phyloP scores from a whole-genome alignment of 30 jellyfish, hydroid and myxozoan genomes.

The Turritopsis rubra region DNA sequence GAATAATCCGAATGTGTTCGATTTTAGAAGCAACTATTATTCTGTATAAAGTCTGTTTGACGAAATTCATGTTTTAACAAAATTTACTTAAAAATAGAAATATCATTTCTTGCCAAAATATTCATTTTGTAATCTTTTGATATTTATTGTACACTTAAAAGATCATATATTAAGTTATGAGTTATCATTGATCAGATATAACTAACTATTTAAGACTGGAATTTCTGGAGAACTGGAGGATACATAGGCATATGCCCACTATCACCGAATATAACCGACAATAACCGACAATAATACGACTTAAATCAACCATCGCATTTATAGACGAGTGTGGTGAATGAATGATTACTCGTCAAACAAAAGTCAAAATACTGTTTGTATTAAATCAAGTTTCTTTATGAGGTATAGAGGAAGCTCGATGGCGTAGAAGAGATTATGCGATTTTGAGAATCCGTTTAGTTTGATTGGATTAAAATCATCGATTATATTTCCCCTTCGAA shows the following conservation, averaged over 20 bases:
- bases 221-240: background rate
- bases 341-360: background rate
- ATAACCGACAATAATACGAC: background rate
- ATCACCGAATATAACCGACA: background rate
- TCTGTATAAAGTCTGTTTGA: background rate
- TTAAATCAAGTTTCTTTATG: background rate
- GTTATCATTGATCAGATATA: no score
- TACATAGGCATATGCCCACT: background rate
- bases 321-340: background rate
- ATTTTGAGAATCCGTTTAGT: background rate
- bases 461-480: background rate
- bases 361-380: no score
- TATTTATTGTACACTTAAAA: background rate
- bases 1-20: background rate
- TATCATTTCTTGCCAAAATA: background rate
- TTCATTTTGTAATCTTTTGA: background rate
- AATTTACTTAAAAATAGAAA: no score
- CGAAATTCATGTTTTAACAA: background rate
- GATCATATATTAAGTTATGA: no score
- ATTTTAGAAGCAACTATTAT: background rate
- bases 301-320: background rate
- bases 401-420: background rate
- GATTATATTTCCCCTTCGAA: background rate
- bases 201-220: no score
- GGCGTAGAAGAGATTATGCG: background rate